Percentiles rank a stretch among this genome's conserved stretches.
Evolutionary conservation across 2,113 vertebrate genomes (phyloP).

Genomic region (Accipiter virgatus): DNA sequence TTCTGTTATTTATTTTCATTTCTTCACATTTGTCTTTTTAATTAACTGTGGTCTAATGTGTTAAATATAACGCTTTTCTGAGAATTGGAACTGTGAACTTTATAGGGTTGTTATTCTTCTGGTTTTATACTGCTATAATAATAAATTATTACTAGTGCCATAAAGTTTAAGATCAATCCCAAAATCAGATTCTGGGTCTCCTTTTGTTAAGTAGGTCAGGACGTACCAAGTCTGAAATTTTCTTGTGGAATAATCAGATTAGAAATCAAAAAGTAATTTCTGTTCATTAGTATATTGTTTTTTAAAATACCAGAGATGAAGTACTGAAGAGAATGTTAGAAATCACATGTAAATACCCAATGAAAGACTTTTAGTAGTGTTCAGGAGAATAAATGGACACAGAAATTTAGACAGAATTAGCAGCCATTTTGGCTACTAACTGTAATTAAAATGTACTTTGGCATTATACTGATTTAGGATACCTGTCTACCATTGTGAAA

Average conservation of each 20-base stretch:
- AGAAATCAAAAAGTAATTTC: background rate
- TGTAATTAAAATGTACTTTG: background rate
- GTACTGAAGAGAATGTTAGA: background rate
- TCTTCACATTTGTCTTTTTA: background rate
- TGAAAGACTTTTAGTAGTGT: background rate
- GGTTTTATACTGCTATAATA: background rate
- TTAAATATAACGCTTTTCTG: background rate
- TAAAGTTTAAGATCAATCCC: background rate
- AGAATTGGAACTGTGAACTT: background rate
- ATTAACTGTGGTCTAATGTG: background rate
- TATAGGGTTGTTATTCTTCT: background rate
- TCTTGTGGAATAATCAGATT: background rate
- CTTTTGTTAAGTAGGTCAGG: background rate
- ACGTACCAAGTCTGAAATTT: background rate
- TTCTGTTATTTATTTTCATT: background rate
- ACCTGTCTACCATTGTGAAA: background rate
- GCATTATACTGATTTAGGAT: background rate
- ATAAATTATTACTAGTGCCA: background rate
- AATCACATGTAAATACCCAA: background rate
- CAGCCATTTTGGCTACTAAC: background rate
- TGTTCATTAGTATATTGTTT: background rate
- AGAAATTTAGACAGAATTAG: background rate
- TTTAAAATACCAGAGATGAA: background rate
- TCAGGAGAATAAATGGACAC: background rate
- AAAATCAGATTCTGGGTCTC: background rate